Percentiles rank a stretch among this genome's conserved stretches.
Evolutionary conservation across 2,113 vertebrate genomes (phyloP).

Genomic region (Bostrychus sinensis): DNA sequence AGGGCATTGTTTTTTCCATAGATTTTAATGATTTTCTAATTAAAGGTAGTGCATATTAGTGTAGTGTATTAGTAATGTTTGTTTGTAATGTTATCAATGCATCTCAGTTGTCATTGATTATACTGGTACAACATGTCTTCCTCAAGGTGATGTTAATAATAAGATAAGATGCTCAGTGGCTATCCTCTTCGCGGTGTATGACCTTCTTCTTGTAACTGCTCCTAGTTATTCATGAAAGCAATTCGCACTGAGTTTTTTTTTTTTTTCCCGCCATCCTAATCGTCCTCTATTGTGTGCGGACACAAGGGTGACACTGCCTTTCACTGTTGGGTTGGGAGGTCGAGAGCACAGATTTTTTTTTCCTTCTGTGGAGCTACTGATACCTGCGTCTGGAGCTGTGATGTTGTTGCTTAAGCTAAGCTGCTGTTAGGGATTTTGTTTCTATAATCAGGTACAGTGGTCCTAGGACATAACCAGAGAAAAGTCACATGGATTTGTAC

Average conservation of each 20-base stretch:
- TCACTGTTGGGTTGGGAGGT: not conserved
- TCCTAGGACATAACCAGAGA: not conserved
- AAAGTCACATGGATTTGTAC: too few species aligned
- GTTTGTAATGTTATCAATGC: not conserved
- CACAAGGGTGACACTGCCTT: not conserved
- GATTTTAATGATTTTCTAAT: not conserved
- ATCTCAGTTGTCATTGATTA: not conserved
- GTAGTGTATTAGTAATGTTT: not conserved
- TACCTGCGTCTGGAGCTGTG: not conserved
- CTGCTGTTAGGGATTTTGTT: too few species aligned
- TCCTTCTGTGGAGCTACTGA: not conserved
- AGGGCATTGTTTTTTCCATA: not conserved
- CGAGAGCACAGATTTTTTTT: not conserved
- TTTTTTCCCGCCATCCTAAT: not conserved
- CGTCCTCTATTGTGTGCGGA: not conserved
- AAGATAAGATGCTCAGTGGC: not conserved
- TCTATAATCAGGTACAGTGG: not conserved
- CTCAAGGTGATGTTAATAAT: conserved; percentile 8
- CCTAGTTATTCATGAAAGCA: conserved; percentile 4
- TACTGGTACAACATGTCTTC: not conserved
- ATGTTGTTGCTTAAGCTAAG: not conserved
- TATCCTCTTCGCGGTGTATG: not conserved
- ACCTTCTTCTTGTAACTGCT: conserved; percentile 7
- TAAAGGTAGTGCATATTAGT: not conserved
- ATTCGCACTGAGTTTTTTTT: not conserved